Evolutionary conservation across 1,140 invertebrate species (phyloP).

Genomic region (Drosophila mauritiana): DNA sequence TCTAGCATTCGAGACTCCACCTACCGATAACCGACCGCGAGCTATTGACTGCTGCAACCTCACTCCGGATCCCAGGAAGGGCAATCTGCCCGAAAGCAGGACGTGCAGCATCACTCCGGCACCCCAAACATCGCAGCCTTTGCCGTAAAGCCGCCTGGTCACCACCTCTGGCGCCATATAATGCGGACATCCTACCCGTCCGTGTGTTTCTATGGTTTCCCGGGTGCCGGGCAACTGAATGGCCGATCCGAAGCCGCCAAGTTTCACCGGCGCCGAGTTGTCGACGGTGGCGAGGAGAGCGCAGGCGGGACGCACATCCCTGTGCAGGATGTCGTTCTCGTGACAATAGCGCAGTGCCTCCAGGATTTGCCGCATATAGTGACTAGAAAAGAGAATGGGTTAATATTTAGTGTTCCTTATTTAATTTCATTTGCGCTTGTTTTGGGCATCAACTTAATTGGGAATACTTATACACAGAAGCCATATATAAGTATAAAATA

Average conservation of each 20-base stretch:
- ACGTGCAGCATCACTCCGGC: constrained; percentile 97
- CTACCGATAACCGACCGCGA: constrained; percentile 92
- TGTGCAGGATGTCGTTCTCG: constrained; percentile 98
- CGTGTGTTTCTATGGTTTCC: constrained; percentile 89
- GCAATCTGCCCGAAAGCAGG: constrained; percentile 95
- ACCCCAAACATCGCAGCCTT: constrained; percentile 98
- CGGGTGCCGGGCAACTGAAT: constrained; percentile 94
- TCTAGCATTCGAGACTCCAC: constrained; percentile 32
- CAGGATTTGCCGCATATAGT: constrained; percentile 98
- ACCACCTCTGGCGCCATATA: constrained; percentile 99
- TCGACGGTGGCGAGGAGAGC: constrained; percentile 97
- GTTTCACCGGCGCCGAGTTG: constrained; percentile 98
- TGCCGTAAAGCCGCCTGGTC: constrained; percentile 95
- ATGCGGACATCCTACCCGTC: constrained; percentile 96
- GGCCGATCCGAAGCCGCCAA: constrained; percentile 98
- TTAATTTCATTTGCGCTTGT: not conserved
- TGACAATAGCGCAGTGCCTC: constrained; percentile 98
- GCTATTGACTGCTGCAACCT: constrained; percentile 95
- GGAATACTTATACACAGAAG: not conserved
- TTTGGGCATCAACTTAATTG: not conserved
- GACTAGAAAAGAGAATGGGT: constrained; percentile 87
- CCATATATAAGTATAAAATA: not conserved
- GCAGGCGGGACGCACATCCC: constrained; percentile 98
- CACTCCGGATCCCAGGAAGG: constrained; percentile 97
- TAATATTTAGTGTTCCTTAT: not conserved